Conservation (phyloP, 2,113 vertebrate genomes). For the Campylorhamphus procurvoides region DNA sequence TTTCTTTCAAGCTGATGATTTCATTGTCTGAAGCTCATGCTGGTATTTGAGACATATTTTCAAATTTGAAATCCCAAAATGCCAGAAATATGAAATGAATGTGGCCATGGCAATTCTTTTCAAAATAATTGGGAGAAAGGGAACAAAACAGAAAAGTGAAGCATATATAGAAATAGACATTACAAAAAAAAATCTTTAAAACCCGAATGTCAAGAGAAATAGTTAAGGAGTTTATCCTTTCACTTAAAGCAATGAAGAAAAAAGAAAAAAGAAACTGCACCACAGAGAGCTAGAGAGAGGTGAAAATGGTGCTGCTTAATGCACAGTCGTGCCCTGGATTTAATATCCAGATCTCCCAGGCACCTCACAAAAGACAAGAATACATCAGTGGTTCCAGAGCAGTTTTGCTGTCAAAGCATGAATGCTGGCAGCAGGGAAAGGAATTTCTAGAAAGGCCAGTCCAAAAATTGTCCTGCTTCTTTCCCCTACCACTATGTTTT, state of each 20-base stretch:
- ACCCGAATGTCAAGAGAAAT: neutral
- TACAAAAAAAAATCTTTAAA: neutral
- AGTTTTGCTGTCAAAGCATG: neutral
- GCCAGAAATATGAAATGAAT: neutral
- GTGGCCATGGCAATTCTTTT: neutral
- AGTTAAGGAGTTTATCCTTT: neutral
- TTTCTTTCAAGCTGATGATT: constrained; percentile 7
- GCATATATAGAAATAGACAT: neutral
- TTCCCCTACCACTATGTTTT: neutral
- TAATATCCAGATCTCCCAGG: neutral
- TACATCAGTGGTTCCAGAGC: neutral
- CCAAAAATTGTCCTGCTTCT: neutral
- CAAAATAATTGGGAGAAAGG: constrained; percentile 11
- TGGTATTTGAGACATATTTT: constrained; percentile 2
- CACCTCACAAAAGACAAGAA: neutral
- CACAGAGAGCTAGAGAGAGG: neutral
- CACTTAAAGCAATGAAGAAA: neutral
- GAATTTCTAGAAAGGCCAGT: neutral
- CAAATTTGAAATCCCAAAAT: constrained; percentile 2
- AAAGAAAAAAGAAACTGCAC: neutral
- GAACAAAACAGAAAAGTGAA: neutral
- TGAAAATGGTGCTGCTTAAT: neutral
- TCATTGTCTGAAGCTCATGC: constrained; percentile 28
- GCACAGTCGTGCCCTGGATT: neutral
- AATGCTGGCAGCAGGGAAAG: neutral